phyloP scores from a whole-genome alignment of 2,797 vertebrate genomes.

The Philypnodon macrostomus region DNA sequence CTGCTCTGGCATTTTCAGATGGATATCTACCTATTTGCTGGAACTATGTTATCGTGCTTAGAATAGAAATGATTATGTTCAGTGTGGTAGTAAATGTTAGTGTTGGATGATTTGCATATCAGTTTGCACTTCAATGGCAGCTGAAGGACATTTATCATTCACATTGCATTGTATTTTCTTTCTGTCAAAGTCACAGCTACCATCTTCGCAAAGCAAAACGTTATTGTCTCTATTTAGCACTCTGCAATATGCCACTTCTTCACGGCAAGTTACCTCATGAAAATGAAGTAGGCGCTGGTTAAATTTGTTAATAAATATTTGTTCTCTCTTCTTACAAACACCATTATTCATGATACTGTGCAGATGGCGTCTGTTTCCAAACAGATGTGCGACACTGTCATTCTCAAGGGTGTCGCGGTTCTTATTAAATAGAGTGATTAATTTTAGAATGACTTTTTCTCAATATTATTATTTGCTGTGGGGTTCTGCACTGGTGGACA shows the following conservation, averaged over 20 bases:
- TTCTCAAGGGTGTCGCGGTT: conserved; percentile 60
- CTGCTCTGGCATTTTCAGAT: conserved; percentile 48
- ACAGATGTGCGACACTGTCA: conserved; percentile 61
- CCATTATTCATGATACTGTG: conserved; percentile 51
- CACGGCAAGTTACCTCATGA: conserved; percentile 24
- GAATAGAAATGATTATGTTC: conserved; percentile 34
- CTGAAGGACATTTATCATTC: conserved; percentile 22
- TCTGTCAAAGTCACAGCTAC: conserved; percentile 10
- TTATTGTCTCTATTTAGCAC: background rate
- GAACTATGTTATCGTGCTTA: conserved; percentile 40
- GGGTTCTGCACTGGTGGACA: conserved; percentile 45
- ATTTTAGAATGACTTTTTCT: conserved; percentile 54
- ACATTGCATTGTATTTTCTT: background rate
- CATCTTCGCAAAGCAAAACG: conserved; percentile 1
- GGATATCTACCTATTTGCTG: conserved; percentile 47
- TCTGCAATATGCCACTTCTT: conserved; percentile 5
- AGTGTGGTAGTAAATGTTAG: conserved; percentile 13
- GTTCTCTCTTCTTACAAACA: conserved; percentile 29
- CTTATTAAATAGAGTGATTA: conserved; percentile 69
- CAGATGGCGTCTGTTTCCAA: conserved; percentile 59
- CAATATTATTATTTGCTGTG: conserved; percentile 48
- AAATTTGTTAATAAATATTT: conserved; percentile 48
- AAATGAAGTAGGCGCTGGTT: conserved; percentile 20
- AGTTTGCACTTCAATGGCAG: conserved; percentile 16
- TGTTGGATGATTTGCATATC: conserved; percentile 30